Evolutionary conservation across 2,113 vertebrate species (phyloP), one percentile per base, ranked within the genome.

Genomic region (Megaptera novaeangliae): DNA sequence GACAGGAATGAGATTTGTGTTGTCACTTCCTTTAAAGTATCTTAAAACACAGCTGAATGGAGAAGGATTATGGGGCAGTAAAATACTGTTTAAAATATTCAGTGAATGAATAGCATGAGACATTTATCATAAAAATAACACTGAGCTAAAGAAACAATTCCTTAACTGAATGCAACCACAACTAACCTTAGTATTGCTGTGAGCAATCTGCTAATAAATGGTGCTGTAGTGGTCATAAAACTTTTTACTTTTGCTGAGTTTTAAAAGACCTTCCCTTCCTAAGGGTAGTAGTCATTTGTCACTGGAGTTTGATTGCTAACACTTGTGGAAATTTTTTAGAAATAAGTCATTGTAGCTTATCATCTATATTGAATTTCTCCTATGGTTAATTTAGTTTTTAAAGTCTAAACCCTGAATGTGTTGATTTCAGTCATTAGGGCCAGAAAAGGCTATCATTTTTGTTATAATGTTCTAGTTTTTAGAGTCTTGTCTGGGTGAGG

Each of bases 21-120:
- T 85, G 83, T 81, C 55, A 78, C 55, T 95, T 87, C 87, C 68
- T 91, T 92, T 88, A 36, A 84, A 80, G 39, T 20, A 52, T 88
- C 75, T 93, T 77, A n/a, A 88, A 94, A 74, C 83, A 84, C 20
- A 3, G 29, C 25, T 95, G 84, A 68, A 57, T 46, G 8, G 80
- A 72, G 39, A 86, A 63, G 72, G 86, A 77, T 77, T 91, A 87
- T 8, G 10, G 44, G 14, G 21, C 82, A 78, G 41, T 94, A n/a
- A 92, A 95, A 83, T 63, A 36, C 61, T 63, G 41, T 59, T 91
- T 64, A 68, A 74, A 94, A 84, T 66, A 78, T n/a, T 55, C 86
- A 17, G 12, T 61, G 63, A 84, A 64, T 94, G 87, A 82, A 90
- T 80, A 61, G 14, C 59, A 55, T 44, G n/a, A 80, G 72, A 74